Evolutionary conservation across 2,797 vertebrate species (phyloP).

Genomic region (Chloroceryle amazona): DNA sequence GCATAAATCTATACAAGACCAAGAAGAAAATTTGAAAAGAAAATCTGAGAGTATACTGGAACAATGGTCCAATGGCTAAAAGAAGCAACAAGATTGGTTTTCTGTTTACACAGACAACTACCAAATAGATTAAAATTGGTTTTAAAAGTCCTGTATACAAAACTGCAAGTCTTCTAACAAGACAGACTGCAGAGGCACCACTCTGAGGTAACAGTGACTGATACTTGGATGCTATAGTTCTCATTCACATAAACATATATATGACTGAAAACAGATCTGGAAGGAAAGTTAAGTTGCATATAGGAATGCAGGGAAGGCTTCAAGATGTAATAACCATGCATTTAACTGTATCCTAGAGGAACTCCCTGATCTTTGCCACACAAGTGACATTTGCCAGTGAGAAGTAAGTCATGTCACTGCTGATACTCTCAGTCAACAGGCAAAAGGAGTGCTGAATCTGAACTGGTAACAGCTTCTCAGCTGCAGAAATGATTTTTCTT

Average conservation of each 20-base stretch:
- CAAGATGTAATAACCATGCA: not conserved
- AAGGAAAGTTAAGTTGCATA: not conserved
- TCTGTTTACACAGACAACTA: not conserved
- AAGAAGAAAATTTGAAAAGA: not conserved
- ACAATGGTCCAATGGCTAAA: not conserved
- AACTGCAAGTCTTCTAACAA: not conserved
- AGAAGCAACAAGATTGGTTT: not conserved
- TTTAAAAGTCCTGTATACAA: conserved; percentile 28
- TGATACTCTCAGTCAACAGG: not conserved
- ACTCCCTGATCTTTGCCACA: not conserved
- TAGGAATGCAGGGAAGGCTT: not conserved
- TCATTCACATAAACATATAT: not conserved
- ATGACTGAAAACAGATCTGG: not conserved
- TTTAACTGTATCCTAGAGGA: not conserved
- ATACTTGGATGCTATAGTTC: conserved; percentile 25
- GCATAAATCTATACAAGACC: not conserved
- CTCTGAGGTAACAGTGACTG: not conserved
- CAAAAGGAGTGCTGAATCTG: not conserved
- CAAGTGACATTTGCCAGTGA: not conserved
- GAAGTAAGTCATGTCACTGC: not conserved
- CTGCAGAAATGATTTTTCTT: not conserved
- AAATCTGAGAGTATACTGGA: not conserved
- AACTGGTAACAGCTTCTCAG: not conserved
- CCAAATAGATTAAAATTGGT: not conserved
- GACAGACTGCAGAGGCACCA: conserved; percentile 47